Conservation (phyloP, 1,140 invertebrate genomes). For the Drosophila mojavensis region DNA sequence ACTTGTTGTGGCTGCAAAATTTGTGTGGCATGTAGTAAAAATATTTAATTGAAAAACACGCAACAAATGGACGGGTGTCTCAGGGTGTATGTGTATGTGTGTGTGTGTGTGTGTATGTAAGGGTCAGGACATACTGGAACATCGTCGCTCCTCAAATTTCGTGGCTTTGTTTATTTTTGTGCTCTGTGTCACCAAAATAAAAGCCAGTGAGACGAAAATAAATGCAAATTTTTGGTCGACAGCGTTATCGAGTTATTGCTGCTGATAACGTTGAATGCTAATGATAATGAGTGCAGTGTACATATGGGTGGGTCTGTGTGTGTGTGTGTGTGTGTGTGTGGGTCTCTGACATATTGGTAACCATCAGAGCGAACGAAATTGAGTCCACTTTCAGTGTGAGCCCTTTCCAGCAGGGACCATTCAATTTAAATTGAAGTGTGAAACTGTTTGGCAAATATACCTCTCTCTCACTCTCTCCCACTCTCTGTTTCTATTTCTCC, state of each 20-base stretch:
- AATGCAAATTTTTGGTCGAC: conserved; percentile 58
- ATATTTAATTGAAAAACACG: conserved; percentile 77
- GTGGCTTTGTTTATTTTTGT: conserved; percentile 53
- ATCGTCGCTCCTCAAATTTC: conserved; percentile 32
- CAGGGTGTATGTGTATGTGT: not conserved
- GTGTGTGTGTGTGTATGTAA: too few species aligned
- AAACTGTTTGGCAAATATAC: not conserved
- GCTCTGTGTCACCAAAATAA: conserved; percentile 16
- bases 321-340: too few species aligned
- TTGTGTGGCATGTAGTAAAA: conserved; percentile 51
- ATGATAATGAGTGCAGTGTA: not conserved
- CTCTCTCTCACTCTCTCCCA: too few species aligned
- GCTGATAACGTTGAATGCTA: conserved; percentile 42
- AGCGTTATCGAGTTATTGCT: conserved; percentile 39
- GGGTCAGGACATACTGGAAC: not conserved
- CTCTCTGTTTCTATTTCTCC: too few species aligned
- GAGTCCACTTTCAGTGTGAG: not conserved
- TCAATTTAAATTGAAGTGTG: not conserved
- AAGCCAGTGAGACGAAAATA: conserved; percentile 57
- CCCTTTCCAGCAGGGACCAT: not conserved
- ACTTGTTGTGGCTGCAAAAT: conserved; percentile 28
- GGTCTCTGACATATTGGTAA: not conserved
- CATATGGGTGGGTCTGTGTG: not conserved
- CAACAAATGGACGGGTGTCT: conserved; percentile 8
- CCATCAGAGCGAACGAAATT: not conserved